These are phyloP conservation scores for Eremobia ochroleuca DNA, from an alignment of 2,888 invertebrate species.

Conservation along the genomic window DNA sequence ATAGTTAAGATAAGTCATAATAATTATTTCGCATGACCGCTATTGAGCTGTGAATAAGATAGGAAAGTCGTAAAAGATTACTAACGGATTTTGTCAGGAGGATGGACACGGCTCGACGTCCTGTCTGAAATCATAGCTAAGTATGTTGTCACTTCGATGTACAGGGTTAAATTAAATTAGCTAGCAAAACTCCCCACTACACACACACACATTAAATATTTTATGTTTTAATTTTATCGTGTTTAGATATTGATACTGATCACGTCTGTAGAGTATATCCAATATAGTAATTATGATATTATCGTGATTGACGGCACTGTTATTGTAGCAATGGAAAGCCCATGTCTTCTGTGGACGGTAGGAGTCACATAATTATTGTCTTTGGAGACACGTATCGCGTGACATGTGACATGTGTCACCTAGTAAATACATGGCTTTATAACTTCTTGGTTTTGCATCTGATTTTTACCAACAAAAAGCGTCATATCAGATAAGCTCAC, in stretches of 20 bases:
- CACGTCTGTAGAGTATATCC: too few relatives aligned
- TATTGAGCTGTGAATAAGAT: neutral
- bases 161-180: too few relatives aligned
- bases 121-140: slow-evolving; percentile 1
- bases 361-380: neutral
- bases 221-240: too few relatives aligned
- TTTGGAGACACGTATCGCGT: neutral
- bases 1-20: slow-evolving; percentile 5
- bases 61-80: neutral
- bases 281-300: too few relatives aligned
- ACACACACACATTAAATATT: too few relatives aligned
- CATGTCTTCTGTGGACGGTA: too few relatives aligned
- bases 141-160: neutral
- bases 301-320: neutral
- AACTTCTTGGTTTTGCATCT: neutral
- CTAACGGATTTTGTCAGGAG: slow-evolving; percentile 9
- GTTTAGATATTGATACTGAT: too few relatives aligned
- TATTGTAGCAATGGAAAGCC: neutral
- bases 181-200: too few relatives aligned
- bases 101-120: neutral
- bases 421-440: neutral
- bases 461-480: neutral
- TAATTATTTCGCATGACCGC: slow-evolving; percentile 25
- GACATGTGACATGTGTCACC: too few relatives aligned
- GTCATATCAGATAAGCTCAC: neutral